These are phyloP conservation scores for Arbacia lixula DNA, from an alignment of 53 echinoderm and acorn worm species.

Conservation along the genomic window DNA sequence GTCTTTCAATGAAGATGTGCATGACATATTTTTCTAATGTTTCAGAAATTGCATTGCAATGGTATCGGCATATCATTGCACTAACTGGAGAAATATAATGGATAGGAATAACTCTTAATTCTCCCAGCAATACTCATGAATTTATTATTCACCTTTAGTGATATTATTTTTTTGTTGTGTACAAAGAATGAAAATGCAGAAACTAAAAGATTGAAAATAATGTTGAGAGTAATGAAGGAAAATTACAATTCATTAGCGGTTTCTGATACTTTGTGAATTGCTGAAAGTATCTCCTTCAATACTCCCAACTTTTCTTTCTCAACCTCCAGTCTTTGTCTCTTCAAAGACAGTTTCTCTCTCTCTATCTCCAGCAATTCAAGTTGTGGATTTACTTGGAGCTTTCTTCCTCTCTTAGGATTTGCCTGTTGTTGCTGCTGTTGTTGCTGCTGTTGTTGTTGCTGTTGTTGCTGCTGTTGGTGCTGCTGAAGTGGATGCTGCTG, in stretches of 20 bases:
- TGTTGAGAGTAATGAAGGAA: background rate
- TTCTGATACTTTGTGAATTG: background rate
- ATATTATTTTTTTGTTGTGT: background rate
- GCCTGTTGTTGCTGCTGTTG: background rate
- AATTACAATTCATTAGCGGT: slow-evolving; percentile 8
- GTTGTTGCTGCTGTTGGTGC: background rate
- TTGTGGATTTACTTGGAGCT: background rate
- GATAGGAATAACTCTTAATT: too few relatives aligned
- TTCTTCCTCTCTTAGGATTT: background rate
- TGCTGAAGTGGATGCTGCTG: background rate
- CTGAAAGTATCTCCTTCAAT: background rate
- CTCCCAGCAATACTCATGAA: too few relatives aligned
- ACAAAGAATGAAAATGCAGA: background rate
- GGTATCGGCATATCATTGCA: too few relatives aligned
- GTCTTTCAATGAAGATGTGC: too few relatives aligned
- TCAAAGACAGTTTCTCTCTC: background rate
- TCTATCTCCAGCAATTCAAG: background rate
- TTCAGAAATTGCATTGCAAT: too few relatives aligned
- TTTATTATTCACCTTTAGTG: background rate
- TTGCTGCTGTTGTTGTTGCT: background rate
- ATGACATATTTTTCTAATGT: too few relatives aligned
- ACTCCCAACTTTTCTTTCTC: slow-evolving; percentile 2
- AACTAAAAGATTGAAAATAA: too few relatives aligned
- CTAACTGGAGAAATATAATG: too few relatives aligned
- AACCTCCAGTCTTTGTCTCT: background rate